A percentile compares a stretch with the other conserved stretches of the same genome.
These are phyloP conservation scores for Thysanoteuthis rhombus DNA, from an alignment of 2,888 invertebrate genomes.

Conservation along the genomic window DNA sequence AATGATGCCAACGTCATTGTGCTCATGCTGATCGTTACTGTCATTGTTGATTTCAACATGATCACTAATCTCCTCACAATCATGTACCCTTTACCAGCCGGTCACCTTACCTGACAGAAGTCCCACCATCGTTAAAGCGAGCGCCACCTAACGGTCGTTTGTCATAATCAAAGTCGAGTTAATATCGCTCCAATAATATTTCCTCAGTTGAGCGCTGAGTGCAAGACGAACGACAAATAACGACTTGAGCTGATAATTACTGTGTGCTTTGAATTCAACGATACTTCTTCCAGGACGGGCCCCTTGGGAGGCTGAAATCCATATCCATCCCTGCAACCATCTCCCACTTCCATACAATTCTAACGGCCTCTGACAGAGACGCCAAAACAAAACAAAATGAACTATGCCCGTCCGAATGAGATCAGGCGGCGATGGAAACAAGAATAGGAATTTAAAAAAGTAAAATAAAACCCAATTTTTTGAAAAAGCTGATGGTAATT, in stretches of 20 bases:
- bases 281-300: background rate
- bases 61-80: background rate
- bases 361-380: background rate
- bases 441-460: background rate
- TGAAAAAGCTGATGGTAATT: too few relatives aligned
- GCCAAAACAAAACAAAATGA: background rate
- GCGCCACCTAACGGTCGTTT: background rate
- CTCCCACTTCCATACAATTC: background rate
- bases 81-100: background rate
- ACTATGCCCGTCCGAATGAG: background rate
- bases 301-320: background rate
- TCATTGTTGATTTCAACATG: background rate
- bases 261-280: background rate
- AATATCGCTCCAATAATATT: background rate
- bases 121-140: background rate
- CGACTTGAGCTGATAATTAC: background rate
- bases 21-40: background rate
- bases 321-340: background rate
- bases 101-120: background rate
- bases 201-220: background rate
- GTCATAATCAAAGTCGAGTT: slow-evolving; percentile 12
- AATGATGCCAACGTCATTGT: background rate
- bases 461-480: too few relatives aligned
- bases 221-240: background rate
- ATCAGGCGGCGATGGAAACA: background rate